Evolutionary conservation across 2,113 vertebrate genomes (phyloP), one percentile per base, ranked within the genome.

Genomic region (Podilymbus podiceps): DNA sequence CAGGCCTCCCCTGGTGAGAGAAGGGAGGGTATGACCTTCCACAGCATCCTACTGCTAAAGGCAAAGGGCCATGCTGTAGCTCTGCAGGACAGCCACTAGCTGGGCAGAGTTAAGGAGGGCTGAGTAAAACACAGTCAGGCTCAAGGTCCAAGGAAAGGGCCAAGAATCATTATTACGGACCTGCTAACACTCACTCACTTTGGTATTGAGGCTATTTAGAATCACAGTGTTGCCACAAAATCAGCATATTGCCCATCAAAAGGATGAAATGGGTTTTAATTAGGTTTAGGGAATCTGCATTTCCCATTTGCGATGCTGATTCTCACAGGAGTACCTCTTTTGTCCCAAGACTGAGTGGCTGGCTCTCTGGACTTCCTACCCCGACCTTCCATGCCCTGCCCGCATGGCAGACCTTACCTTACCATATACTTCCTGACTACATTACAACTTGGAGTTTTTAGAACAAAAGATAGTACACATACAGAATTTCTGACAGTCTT

Each of bases 301-400:
- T 78, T 87, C 56, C 49, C 60, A 67, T 93, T 93, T 91, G 80
- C 93, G 71, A 95, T 77, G 76, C 76, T 74, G 42, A 87, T 93
- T 94, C 86, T 84, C 84, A 86, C 11, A 30, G 60, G 25, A 90
- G 3, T 23, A 53, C 8, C 14, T 84, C 76, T 74, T 69, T 77
- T 91, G 35, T 69, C 50, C 81, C 60, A 63, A 33, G 24, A 55
- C 31, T 46, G 55, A 89, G 55, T 16, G 67, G 44, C 38, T 16
- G 44, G 12, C 64, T 63, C 64, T 46, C 46, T 38, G 42, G 25
- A 40, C 24, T 81, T 78, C n/a, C 64, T 58, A 74, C 24, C 38
- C 49, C 8, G 72, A 83, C 86, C 44, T 53, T 58, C 33, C 63
- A 40, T 2, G 4, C 14, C 56, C 71, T 33, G 64, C 18, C 68